Evolutionary conservation across 2,113 vertebrate species (phyloP), one percentile per base, ranked within the genome.

Genomic region (Antigone vipio): DNA sequence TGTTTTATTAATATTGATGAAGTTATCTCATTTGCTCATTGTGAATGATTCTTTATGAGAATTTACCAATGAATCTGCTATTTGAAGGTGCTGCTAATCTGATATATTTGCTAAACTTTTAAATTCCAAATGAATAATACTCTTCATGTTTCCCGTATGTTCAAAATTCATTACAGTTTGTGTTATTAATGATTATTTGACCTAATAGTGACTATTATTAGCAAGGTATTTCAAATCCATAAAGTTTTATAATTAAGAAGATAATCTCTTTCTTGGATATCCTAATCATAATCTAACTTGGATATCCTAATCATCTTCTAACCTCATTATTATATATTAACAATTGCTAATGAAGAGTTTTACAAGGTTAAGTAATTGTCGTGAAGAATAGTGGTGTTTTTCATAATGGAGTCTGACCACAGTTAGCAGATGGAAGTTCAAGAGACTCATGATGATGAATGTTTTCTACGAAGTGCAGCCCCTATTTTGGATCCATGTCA

Each of bases 1-100:
- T 56, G 5, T 92, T 93, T 50, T 47, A 27, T 64, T 93, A 85
- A 89, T 89, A 88, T 89, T 94, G 35, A 82, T 91, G 35, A 91
- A 82, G 32, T 72, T 83, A 69, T 27, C 29, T 69, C 24, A 66
- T 83, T 95, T 93, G 8, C 38, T 84, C 34, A 56, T 63, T 74
- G 44, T 84, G 38, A 91, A 74, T 44, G 8, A 81, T 32, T 84
- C 63, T 88, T 63, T 49, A 35, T 84, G 47, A 87, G 26, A 74
- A 73, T 86, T 83, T 93, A 86, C 55, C 47, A 62, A 24, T 55
- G 12, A 53, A 55, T 93, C 21, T 40, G 18, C 16, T 75, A 56
- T 91, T 91, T 78, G 72, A 94, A 88, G n/a, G 42, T 68, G 35
- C n/a, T 80, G 32, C 20, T 84, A n/a, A 74, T 86, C 50, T 66